Evolutionary conservation across 2,113 vertebrate genomes (phyloP).

Genomic region (Agelaius phoeniceus): DNA sequence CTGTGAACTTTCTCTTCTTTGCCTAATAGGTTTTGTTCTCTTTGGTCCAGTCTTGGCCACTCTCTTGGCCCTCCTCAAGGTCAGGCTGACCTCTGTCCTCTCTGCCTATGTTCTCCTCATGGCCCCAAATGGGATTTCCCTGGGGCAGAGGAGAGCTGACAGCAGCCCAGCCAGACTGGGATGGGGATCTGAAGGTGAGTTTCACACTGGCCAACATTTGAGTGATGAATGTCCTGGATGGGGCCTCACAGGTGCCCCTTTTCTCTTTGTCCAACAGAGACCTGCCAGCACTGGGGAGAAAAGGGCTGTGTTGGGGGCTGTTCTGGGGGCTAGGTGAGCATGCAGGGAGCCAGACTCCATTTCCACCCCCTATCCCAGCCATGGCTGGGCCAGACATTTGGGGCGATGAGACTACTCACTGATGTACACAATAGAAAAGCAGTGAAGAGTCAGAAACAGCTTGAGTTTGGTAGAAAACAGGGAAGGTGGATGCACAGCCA

Average conservation of each 20-base stretch:
- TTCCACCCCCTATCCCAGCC: neutral
- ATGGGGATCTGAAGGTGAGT: neutral
- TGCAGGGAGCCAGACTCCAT: neutral
- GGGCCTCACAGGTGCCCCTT: neutral
- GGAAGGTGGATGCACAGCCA: neutral
- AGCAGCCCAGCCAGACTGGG: neutral
- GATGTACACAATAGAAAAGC: neutral
- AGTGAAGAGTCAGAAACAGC: neutral
- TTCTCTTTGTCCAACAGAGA: neutral
- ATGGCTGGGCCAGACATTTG: neutral
- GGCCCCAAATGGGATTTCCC: neutral
- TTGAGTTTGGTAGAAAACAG: neutral
- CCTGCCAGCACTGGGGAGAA: neutral
- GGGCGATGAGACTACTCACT: rapidly evolving
- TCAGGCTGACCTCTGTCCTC: neutral
- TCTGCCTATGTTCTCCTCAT: neutral
- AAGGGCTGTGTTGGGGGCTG: neutral
- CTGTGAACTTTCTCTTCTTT: neutral
- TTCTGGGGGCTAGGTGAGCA: neutral
- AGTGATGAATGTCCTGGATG: neutral
- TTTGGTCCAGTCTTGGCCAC: neutral
- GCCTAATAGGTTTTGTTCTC: neutral
- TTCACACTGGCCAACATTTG: neutral
- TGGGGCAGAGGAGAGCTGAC: neutral
- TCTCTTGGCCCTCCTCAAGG: neutral